Evolutionary conservation across 2,888 invertebrate genomes (phyloP), one percentile per base, ranked within the genome.

Genomic region (Geotrupes spiniger): DNA sequence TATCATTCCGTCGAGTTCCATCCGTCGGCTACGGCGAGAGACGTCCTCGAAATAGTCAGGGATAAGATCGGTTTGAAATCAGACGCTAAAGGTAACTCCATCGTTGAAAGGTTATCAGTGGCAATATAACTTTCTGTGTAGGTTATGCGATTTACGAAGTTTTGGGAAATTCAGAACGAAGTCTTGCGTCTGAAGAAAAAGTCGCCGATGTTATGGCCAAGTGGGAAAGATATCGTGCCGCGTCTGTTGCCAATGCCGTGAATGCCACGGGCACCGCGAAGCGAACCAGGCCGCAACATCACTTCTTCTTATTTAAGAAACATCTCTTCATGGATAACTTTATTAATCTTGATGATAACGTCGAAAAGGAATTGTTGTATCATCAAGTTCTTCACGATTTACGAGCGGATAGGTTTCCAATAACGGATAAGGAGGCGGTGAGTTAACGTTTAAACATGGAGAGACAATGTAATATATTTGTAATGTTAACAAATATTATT

Each of bases 1-100:
- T 94, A 93, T 69, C 91, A 95, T 71, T 91, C 93, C 0, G 85
- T 96, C 0, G 95, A 95, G 74, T 96, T 96, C 74, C 92, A 95
- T 66, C 92, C 95, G 0, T 92, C 92, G 21, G 91, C 94, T 37
- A 92, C 93, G 0, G 89, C 93, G 2, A 84, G 85, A 62, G 93
- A 95, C 66, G 89, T 95, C 1, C 85, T 94, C 69, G 84, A 88
- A 65, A 85, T 89, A 66, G 86, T 96, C 36, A 82, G 92, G 58
- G 86, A 86, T 58, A 95, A 94, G 77, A 92, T 96, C 61, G 95
- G 95, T 0, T 81, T 93, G 47, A 81, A 82, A 48, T 83, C 87
- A 46, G 78, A 83, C 44, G 89, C 89, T 5, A 85, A 68, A 67
- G 72, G 70, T 70, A 56, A 9, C 10, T 38, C 9, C 4, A 21